phyloP scores from a whole-genome alignment of 1,140 invertebrate species.

The Teleopsis dalmanni region DNA sequence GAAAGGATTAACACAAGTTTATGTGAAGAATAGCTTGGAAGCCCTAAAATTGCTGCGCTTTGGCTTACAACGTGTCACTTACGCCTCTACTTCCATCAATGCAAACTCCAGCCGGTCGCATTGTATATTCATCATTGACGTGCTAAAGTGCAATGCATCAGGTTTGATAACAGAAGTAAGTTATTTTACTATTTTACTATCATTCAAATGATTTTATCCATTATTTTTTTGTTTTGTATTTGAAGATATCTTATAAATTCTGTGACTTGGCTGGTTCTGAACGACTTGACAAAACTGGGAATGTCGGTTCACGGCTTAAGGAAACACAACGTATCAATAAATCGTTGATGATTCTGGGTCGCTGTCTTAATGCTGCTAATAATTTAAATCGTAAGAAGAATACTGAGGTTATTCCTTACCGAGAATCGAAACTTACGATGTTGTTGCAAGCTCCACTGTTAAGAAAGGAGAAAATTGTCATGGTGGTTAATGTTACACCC shows the following conservation, averaged over 20 bases:
- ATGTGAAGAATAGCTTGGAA: constrained; percentile 67
- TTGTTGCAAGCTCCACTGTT: constrained; percentile 56
- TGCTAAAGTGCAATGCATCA: constrained; percentile 52
- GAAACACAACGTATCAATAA: constrained; percentile 89
- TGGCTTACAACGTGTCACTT: constrained; percentile 59
- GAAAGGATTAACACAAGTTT: constrained; percentile 68
- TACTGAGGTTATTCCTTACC: constrained; percentile 43
- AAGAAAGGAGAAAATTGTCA: constrained; percentile 63
- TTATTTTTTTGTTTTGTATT: constrained; percentile 1
- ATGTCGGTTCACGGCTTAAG: constrained; percentile 70
- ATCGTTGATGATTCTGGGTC: constrained; percentile 75
- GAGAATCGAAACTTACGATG: constrained; percentile 79
- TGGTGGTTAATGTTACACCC: constrained; percentile 79
- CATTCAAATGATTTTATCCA: neutral
- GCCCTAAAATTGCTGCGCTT: constrained; percentile 68
- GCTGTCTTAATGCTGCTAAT: constrained; percentile 69
- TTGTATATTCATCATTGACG: constrained; percentile 78
- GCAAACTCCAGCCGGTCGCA: constrained; percentile 77
- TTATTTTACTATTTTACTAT: too few species aligned
- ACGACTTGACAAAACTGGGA: constrained; percentile 74
- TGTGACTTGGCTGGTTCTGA: constrained; percentile 91
- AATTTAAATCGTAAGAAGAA: constrained; percentile 44
- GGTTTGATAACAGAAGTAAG: constrained; percentile 44
- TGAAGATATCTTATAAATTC: constrained; percentile 54
- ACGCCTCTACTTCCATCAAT: constrained; percentile 79